A percentile compares a stretch with the other conserved stretches of the same genome.
Conservation (phyloP, 2,113 vertebrate species). For the Otus sunia region DNA sequence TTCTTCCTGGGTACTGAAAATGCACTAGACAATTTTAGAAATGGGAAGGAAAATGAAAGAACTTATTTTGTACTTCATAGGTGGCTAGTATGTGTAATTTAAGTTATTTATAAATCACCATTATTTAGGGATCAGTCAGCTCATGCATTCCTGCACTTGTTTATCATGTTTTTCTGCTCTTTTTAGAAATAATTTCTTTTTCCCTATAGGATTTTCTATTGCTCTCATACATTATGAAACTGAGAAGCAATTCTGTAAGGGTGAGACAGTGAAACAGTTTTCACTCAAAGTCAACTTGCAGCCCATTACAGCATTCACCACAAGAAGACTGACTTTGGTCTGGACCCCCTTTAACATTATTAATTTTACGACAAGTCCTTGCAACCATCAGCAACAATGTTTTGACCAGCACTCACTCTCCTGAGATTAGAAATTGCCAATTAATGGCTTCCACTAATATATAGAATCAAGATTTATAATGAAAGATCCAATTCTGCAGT, state of each 20-base stretch:
- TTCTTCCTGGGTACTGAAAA: constrained; percentile 3
- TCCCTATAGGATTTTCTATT: not conserved
- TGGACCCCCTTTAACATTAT: not conserved
- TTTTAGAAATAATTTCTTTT: not conserved
- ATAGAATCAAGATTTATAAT: constrained; percentile 17
- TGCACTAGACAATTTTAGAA: not conserved
- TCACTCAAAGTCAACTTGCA: not conserved
- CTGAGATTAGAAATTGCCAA: constrained; percentile 19
- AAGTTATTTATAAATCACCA: constrained; percentile 31
- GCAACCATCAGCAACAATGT: not conserved
- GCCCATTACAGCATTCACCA: not conserved
- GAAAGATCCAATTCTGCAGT: not conserved
- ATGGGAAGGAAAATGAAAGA: not conserved
- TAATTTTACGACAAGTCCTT: not conserved
- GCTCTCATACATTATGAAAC: not conserved
- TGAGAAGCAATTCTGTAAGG: not conserved
- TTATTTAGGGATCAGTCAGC: constrained; percentile 36
- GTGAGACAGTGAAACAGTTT: not conserved
- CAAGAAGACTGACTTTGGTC: not conserved
- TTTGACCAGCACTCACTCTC: not conserved
- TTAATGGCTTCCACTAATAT: constrained; percentile 37
- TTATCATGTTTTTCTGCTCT: constrained; percentile 1
- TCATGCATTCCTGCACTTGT: constrained; percentile 13
- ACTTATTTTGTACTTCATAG: constrained; percentile 15
- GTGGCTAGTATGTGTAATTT: not conserved